Base-by-base conservation (phyloP, 2,797 vertebrate genomes). In the Oreortyx pictus region DNA sequence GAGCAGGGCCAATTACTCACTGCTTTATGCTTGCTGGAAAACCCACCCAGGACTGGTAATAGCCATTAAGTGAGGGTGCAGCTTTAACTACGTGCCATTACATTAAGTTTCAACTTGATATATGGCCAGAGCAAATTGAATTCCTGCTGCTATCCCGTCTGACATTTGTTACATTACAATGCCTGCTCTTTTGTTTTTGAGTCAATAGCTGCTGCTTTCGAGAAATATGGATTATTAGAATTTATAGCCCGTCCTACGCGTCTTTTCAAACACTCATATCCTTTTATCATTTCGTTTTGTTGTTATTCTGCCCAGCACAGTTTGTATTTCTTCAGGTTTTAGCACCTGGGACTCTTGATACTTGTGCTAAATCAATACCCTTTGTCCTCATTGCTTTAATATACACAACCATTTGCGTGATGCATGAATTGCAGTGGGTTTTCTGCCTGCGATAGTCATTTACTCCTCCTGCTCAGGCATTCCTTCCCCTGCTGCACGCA, bases 151-250 rank as follows among this genome's bases (percentile, higher is more conserved):
- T 96, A 94, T 96, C 95, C 94, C 64, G 19, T 91, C 94, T 97
- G 96, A 96, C 93, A 95, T 96, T 97, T 96, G 96, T 96, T 97
- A 95, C 96, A 94, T 97, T 95, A 95, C 93, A 91, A 94, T 76
- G 95, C 94, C 76, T 89, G 94, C 95, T 97, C 95, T 94, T 96
- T 96, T 97, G 96, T 96, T 97, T 97, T 95, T 95, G 95, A 97
- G 96, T 96, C 97, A 96, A 97, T 97, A 94, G 97, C 96, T 92
- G 91, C 88, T 94, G 95, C 97, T 96, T 97, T 97, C 56, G 86
- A 97, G 96, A 97, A 97, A 96, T 97, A 97, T 97, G 96, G 96
- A 97, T 97, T 97, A 97, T 97, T 96, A 97, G 97, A 96, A 97
- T 96, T 96, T 96, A 97, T 96, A 77, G 96, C 92, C 92, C 73